A percentile compares a stretch with the other conserved stretches of the same genome.
These are phyloP conservation scores for Drosophila parthenogenetica DNA, from an alignment of 2,888 invertebrate genomes.

Conservation along the genomic window DNA sequence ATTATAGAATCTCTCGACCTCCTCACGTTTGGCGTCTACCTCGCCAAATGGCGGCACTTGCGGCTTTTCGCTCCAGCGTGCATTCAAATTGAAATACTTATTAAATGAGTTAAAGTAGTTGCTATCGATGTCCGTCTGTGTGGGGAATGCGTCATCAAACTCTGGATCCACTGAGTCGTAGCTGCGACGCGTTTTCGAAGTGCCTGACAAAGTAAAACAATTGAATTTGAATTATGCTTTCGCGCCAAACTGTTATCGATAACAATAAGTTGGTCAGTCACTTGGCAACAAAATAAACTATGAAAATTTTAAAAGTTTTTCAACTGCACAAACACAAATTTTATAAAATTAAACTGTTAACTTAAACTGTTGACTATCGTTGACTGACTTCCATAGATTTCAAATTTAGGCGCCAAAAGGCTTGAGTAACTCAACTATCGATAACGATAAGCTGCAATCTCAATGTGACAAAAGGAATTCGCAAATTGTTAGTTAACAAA, in stretches of 20 bases:
- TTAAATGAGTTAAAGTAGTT: conserved; percentile 90
- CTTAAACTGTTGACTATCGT: too few species aligned
- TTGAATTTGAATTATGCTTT: not conserved
- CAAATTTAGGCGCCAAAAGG: not conserved
- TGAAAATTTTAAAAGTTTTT: too few species aligned
- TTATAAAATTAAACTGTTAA: too few species aligned
- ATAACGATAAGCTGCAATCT: conserved; percentile 4
- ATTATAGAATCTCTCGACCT: conserved; percentile 97
- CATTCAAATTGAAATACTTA: conserved; percentile 91
- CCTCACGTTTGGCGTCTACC: conserved; percentile 90
- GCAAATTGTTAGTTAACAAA: not conserved
- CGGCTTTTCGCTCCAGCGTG: conserved; percentile 95
- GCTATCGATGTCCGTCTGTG: conserved; percentile 90
- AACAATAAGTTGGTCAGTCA: not conserved
- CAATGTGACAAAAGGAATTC: not conserved
- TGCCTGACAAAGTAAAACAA: conserved; percentile 86
- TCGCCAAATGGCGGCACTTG: conserved; percentile 93
- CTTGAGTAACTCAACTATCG: not conserved
- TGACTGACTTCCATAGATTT: not conserved
- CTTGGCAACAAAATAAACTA: not conserved
- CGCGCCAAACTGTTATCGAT: not conserved
- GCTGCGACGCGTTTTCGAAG: conserved; percentile 91
- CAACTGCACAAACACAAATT: too few species aligned
- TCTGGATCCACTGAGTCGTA: conserved; percentile 98
- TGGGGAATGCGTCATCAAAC: conserved; percentile 95